Evolutionary conservation across 2,113 vertebrate species (phyloP), one percentile per base, ranked within the genome.

Genomic region (Sinosuthora webbiana): DNA sequence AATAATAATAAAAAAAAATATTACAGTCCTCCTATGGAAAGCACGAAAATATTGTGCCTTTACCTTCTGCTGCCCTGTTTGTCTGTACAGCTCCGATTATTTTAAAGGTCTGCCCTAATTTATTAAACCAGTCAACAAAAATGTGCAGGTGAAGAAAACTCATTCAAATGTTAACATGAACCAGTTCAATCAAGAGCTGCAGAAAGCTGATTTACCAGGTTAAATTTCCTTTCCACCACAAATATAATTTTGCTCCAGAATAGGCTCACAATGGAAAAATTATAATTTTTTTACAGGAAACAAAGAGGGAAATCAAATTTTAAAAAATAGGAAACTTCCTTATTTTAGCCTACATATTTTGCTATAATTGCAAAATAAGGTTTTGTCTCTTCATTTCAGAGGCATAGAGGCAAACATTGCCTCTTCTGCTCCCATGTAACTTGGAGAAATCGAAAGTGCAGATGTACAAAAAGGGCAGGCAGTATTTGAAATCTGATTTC

Each of bases 111-210:
- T 52, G 41, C 45, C 79, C 88, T 50, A 49, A 23, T 49, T 49
- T 49, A 49, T 47, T 47, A 94, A 97, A 96, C 89, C 87, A 84
- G 35, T 74, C 91, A 63, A 70, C 74, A 73, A 86, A 94, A 84
- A 81, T 68, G 47, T 84, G 63, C 64, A 63, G 85, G 75, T 93
- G 93, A 94, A 86, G 82, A 63, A 92, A 85, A 62, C 28, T 31
- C 53, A 56, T 23, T 70, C 67, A 85, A 56, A 90, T 83, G 17
- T n/a, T 57, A 95, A 95, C 78, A 65, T 22, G 52, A 63, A 71
- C 28, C 15, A 25, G n/a, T 87, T 96, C 84, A 77, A 69, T 90
- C 47, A 22, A 25, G 5, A 33, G 53, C 55, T 84, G 49, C 60
- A 74, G 74, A 82, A 84, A 85, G 64, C 25, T 55, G 65, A 84